Percentiles rank a stretch among this genome's conserved stretches.
phyloP scores from a whole-genome alignment of 2,888 invertebrate species.

The Cinara cedri region DNA sequence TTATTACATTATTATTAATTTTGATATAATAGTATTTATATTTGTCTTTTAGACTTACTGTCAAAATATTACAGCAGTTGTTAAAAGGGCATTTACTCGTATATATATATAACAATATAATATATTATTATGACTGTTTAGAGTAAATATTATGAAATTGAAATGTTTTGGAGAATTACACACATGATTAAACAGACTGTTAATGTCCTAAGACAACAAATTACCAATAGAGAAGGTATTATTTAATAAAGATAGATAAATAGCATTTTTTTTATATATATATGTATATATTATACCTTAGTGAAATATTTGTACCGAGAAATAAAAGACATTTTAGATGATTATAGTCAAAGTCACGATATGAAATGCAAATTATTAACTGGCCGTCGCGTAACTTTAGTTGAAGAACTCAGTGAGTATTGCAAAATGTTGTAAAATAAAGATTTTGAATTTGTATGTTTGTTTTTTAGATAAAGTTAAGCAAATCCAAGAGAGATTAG shows the following conservation, averaged over 20 bases:
- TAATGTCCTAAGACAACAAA: constrained; percentile 95
- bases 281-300: constrained; percentile 59
- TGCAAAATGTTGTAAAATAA: constrained; percentile 21
- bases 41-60: too few relatives aligned
- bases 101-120: too few relatives aligned
- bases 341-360: constrained; percentile 84
- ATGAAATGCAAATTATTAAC: constrained; percentile 84
- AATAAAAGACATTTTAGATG: constrained; percentile 92
- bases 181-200: constrained; percentile 93
- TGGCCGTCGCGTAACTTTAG: constrained; percentile 90
- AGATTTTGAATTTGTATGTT: constrained; percentile 22
- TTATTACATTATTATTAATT: too few relatives aligned
- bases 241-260: background rate
- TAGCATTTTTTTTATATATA: background rate
- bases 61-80: too few relatives aligned
- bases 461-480: constrained; percentile 81
- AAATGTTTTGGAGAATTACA: constrained; percentile 96
- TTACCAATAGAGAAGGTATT: constrained; percentile 86
- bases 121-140: constrained; percentile 62
- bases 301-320: constrained; percentile 92
- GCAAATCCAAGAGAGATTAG: constrained; percentile 96
- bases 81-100: too few relatives aligned
- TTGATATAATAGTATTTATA: too few relatives aligned
- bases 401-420: constrained; percentile 94
- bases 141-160: constrained; percentile 90